Percentiles rank a stretch among this genome's conserved stretches.
Conservation (phyloP, 2,797 vertebrate species). For the Pseudochaenichthys georgianus region DNA sequence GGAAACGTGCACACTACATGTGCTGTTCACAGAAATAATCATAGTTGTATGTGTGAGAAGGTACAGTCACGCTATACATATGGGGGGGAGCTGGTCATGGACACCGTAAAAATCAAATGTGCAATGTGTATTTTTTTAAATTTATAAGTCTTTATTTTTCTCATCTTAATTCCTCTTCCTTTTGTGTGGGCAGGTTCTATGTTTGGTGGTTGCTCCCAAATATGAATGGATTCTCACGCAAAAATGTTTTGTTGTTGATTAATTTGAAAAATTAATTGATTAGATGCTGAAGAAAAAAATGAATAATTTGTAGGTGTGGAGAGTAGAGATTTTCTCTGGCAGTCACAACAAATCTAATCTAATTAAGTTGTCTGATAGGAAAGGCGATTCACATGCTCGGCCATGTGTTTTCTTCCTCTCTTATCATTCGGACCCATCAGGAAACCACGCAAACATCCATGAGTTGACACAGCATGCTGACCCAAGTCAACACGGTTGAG, state of each 20-base stretch:
- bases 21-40: background rate
- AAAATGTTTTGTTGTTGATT: too few species aligned
- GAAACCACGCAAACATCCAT: constrained; percentile 13
- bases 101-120: background rate
- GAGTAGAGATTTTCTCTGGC: background rate
- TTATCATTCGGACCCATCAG: constrained; percentile 3
- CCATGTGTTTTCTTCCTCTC: constrained; percentile 55
- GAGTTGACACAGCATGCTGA: constrained; percentile 3
- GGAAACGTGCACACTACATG: constrained; percentile 19
- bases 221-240: background rate
- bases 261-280: background rate
- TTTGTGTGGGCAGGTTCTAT: background rate
- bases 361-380: constrained; percentile 20
- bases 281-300: background rate
- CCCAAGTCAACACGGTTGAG: constrained; percentile 12
- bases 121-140: too few species aligned
- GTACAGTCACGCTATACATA: background rate
- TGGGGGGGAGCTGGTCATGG: background rate
- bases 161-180: background rate
- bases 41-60: background rate
- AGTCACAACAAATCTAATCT: constrained; percentile 7
- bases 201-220: background rate
- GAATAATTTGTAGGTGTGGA: background rate
- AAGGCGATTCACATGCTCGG: constrained; percentile 60
- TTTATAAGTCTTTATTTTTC: background rate